These are phyloP conservation scores for Elysia chlorotica DNA, from an alignment of 1,140 invertebrate genomes.

Conservation along the genomic window DNA sequence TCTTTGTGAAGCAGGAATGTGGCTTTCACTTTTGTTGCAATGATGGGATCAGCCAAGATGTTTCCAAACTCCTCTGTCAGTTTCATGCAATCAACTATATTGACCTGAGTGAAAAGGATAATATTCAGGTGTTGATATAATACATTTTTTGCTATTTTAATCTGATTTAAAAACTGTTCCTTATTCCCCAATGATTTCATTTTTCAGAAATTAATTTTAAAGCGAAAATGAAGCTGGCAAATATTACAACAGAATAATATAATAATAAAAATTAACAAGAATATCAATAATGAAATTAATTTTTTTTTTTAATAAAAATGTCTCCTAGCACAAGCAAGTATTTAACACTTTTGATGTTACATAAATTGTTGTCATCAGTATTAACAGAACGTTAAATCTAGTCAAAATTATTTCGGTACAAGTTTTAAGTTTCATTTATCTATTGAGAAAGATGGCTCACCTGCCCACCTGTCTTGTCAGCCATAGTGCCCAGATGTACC, in stretches of 20 bases:
- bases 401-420: too few species aligned
- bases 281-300: too few species aligned
- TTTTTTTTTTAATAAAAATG: neutral
- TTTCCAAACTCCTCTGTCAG: conserved; percentile 56
- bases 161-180: neutral
- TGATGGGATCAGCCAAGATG: conserved; percentile 53
- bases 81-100: conserved; percentile 58
- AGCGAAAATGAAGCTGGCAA: too few species aligned
- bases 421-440: neutral
- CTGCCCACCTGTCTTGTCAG: conserved; percentile 56
- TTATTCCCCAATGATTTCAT: neutral
- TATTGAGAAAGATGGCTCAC: conserved; percentile 26
- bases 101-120: conserved; percentile 43
- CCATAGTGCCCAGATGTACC: conserved; percentile 55
- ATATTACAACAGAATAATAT: too few species aligned
- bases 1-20: conserved; percentile 52
- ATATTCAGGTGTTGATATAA: neutral
- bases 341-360: too few species aligned
- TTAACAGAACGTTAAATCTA: too few species aligned
- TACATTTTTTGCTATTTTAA: neutral
- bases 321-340: neutral
- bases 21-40: conserved; percentile 58
- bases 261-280: too few species aligned
- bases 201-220: too few species aligned
- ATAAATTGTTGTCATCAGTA: too few species aligned